Conservation (phyloP, 2,888 invertebrate species). For the Lepetodrilus schrolli region DNA sequence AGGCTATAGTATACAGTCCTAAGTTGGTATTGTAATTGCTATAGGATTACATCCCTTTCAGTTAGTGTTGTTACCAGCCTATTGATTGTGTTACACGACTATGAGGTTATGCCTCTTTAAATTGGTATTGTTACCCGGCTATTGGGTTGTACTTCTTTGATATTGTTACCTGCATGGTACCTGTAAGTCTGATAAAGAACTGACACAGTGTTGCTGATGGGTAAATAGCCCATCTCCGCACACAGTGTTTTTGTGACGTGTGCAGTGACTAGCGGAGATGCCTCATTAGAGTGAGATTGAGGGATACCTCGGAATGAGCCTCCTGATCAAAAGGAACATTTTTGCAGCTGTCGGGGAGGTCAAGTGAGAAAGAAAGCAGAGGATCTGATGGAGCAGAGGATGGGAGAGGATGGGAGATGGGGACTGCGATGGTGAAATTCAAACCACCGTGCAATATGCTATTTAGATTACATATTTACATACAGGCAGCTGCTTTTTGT, state of each 20-base stretch:
- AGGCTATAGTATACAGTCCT: too few species aligned
- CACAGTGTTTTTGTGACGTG: slow-evolving; percentile 11
- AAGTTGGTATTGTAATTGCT: too few species aligned
- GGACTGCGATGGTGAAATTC: not conserved
- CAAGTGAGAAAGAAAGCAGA: not conserved
- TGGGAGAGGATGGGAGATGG: not conserved
- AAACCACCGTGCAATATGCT: slow-evolving; percentile 9
- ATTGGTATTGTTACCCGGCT: too few species aligned
- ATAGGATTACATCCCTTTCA: too few species aligned
- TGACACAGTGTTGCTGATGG: too few species aligned
- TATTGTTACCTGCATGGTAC: too few species aligned
- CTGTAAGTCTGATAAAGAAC: too few species aligned
- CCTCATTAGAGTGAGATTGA: slow-evolving; percentile 29
- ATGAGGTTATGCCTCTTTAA: too few species aligned
- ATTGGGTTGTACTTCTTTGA: too few species aligned
- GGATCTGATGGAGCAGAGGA: not conserved
- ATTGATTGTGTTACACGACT: too few species aligned
- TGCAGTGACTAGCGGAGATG: slow-evolving; percentile 22
- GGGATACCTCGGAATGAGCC: slow-evolving; percentile 28
- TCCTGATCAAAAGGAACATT: slow-evolving; percentile 27
- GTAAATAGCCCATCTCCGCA: too few species aligned
- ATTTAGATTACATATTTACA: slow-evolving; percentile 31
- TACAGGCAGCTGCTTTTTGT: slow-evolving; percentile 16
- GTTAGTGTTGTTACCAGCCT: too few species aligned
- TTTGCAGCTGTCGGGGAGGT: slow-evolving; percentile 27